Evolutionary conservation across 2,113 vertebrate genomes (phyloP).

Genomic region (Australoheros scitulus): DNA sequence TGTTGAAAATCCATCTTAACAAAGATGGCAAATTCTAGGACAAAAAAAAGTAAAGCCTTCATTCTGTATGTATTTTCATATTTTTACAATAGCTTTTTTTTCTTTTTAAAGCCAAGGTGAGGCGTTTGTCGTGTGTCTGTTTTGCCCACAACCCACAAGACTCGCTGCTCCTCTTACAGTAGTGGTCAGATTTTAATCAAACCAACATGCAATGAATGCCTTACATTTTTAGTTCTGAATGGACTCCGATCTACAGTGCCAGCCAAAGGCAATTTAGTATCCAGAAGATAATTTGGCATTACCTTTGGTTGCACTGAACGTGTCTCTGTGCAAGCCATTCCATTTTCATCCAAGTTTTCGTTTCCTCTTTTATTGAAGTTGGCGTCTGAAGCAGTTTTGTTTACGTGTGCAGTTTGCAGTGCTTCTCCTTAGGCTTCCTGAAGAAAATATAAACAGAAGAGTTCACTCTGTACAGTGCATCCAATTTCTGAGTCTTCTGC

Average conservation of each 20-base stretch:
- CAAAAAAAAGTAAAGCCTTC: neutral
- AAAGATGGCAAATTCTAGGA: neutral
- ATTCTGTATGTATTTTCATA: neutral
- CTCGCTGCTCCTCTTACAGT: too few species aligned
- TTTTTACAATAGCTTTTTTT: neutral
- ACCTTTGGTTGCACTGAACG: neutral
- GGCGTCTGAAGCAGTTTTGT: neutral
- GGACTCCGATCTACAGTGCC: neutral
- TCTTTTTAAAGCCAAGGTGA: too few species aligned
- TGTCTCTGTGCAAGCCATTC: neutral
- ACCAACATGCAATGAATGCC: too few species aligned
- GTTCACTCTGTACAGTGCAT: neutral
- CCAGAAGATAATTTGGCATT: slow-evolving; percentile 3
- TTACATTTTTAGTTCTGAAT: neutral
- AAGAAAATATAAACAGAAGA: neutral
- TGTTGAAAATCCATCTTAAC: neutral
- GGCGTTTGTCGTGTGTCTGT: too few species aligned
- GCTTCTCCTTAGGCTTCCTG: neutral
- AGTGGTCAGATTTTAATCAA: too few species aligned
- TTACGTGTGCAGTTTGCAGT: neutral
- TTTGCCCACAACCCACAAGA: too few species aligned
- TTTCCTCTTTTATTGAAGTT: neutral
- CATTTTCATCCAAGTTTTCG: neutral
- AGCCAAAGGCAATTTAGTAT: slow-evolving; percentile 19
- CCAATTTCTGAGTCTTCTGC: neutral